A percentile compares a stretch with the other conserved stretches of the same genome.
phyloP scores from a whole-genome alignment of 2,888 invertebrate genomes.

The Teleogryllus oceanicus region DNA sequence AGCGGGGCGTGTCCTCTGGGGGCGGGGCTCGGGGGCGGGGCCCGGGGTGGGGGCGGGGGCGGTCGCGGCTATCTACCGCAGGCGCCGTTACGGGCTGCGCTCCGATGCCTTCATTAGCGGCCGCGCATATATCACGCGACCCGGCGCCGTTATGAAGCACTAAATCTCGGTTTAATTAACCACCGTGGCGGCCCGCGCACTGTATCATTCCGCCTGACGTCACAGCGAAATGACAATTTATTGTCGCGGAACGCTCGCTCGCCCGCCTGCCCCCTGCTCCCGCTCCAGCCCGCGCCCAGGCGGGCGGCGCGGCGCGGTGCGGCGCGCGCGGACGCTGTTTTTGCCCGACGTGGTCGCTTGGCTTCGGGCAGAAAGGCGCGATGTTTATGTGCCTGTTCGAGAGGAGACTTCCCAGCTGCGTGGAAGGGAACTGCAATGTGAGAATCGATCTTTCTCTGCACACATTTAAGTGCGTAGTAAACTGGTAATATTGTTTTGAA shows the following conservation, averaged over 20 bases:
- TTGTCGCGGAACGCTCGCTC: not conserved
- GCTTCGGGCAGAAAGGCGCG: not conserved
- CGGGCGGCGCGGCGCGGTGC: too few relatives aligned
- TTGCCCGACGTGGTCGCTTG: not conserved
- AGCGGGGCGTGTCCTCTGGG: not conserved
- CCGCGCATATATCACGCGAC: constrained; percentile 32
- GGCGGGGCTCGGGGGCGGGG: not conserved
- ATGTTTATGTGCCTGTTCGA: not conserved
- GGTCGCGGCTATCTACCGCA: too few relatives aligned
- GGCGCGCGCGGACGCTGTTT: not conserved
- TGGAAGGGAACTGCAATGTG: too few relatives aligned
- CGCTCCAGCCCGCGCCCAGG: too few relatives aligned
- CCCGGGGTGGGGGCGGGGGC: not conserved
- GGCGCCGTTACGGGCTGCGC: constrained; percentile 25
- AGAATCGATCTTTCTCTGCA: too few relatives aligned
- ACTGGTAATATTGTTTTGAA: too few relatives aligned
- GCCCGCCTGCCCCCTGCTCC: not conserved
- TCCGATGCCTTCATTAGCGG: constrained; percentile 33
- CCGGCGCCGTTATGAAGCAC: constrained; percentile 34
- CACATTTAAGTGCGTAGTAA: too few relatives aligned
- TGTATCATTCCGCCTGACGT: constrained; percentile 29
- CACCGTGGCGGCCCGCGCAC: constrained; percentile 25
- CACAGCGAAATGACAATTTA: constrained; percentile 21
- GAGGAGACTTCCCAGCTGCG: too few relatives aligned
- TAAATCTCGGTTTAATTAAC: constrained; percentile 37